Base-by-base conservation (phyloP, 2,113 vertebrate genomes). In the Aphyosemion australe region DNA sequence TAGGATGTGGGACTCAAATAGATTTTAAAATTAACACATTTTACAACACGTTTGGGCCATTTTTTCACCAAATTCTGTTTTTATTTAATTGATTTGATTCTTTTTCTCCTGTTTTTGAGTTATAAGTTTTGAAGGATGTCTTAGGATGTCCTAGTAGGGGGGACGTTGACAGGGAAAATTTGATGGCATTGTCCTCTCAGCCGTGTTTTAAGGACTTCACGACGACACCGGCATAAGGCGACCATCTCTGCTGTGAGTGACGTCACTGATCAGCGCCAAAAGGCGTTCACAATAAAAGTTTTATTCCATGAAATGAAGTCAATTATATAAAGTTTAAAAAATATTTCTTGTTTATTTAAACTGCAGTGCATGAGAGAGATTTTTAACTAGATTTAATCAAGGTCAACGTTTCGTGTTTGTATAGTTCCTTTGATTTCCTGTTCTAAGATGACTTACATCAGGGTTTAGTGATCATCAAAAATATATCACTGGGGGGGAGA, bases 381-480 rank as follows among this genome's bases (percentile, higher is more conserved):
- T 41, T 49, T 49, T 16, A 61, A 65, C 21, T 15, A n/a, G 32
- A 12, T 57, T 21, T n/a, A 43, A 21, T 55, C 3, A 69, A 26
- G 59, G 47, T 9, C 6, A 49, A 5, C 60, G 63, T 53, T 13
- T 2, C 3, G 18, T 5, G 1, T 31, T 37, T 32, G n/a, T 74
- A 42, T 58, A 26, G 26, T 65, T 43, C 53, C 31, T 55, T 71
- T 67, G 57, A 55, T 69, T 67, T 37, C 26, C n/a, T 20, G 5
- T 1, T 52, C 26, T 15, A 74, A 78, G 50, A 66, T 20, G 12
- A 18, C 34, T 21, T 15, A 2, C 61, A 52, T 41, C 34, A 54
- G 20, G 52, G 14, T 60, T 72, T 37, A 37, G 13, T 43, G 1
- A 32, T 65, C 45, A 70, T 62, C 14, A 69, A 42, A 39, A 46